Evolutionary conservation across 2,888 invertebrate species (phyloP).

Genomic region (Phasia obesa): DNA sequence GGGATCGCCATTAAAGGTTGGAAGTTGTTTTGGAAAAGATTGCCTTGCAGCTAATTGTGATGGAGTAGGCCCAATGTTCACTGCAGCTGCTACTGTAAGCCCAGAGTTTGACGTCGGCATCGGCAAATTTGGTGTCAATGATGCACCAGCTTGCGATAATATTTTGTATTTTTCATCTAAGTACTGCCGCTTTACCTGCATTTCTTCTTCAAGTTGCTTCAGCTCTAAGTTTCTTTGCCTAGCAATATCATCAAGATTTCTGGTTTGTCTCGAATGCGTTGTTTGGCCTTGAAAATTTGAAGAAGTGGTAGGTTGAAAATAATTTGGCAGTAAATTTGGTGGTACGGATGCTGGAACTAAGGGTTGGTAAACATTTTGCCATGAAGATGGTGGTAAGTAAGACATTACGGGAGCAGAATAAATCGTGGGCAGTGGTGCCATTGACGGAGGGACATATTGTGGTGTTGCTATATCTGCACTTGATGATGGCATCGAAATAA

Average conservation of each 20-base stretch:
- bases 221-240: no score
- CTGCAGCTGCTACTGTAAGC: neutral
- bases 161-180: slow-evolving; percentile 18
- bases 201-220: slow-evolving; percentile 26
- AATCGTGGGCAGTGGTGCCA: neutral
- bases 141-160: neutral
- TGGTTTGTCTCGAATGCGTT: no score
- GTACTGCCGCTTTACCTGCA: slow-evolving; percentile 7
- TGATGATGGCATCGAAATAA: neutral
- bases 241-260: no score
- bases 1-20: neutral
- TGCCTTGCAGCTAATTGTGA: neutral
- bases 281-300: neutral
- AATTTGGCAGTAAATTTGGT: neutral
- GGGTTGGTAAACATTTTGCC: neutral
- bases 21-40: slow-evolving; percentile 3
- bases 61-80: no score
- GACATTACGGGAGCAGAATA: slow-evolving; percentile 16
- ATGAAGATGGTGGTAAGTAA: neutral
- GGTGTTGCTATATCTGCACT: neutral
- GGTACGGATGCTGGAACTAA: neutral
- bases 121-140: neutral
- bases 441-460: neutral
- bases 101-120: neutral
- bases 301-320: neutral